phyloP scores from a whole-genome alignment of 1,140 invertebrate species.

The Aphis gossypii region DNA sequence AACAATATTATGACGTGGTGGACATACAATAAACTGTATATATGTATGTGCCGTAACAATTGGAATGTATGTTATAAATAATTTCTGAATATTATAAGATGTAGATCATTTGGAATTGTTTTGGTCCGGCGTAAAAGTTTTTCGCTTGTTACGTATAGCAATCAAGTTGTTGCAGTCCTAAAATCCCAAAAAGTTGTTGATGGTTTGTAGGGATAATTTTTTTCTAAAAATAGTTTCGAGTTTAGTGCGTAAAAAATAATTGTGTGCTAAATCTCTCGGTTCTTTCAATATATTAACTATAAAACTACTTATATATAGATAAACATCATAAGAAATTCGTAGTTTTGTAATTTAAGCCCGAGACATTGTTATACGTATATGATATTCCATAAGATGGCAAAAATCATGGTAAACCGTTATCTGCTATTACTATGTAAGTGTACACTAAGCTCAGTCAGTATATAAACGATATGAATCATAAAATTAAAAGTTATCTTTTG shows the following conservation, averaged over 20 bases:
- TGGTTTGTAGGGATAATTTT: neutral
- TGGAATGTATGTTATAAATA: neutral
- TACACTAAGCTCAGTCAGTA: neutral
- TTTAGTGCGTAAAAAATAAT: neutral
- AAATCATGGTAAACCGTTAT: neutral
- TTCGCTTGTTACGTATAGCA: neutral
- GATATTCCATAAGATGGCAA: neutral
- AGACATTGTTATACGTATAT: neutral
- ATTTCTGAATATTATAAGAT: neutral
- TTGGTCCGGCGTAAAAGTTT: neutral
- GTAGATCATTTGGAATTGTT: neutral
- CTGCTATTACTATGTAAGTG: neutral
- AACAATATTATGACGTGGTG: no score
- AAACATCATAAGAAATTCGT: neutral
- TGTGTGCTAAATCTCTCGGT: neutral
- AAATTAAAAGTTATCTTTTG: no score
- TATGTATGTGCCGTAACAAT: neutral
- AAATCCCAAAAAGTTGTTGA: neutral
- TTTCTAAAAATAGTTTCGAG: neutral
- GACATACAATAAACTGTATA: neutral
- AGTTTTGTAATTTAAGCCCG: neutral
- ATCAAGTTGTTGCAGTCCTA: neutral
- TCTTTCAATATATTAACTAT: neutral
- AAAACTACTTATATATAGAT: neutral
- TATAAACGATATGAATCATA: no score